A percentile compares a stretch with the other conserved stretches of the same genome.
phyloP scores from a whole-genome alignment of 2,113 vertebrate genomes.

The Periophthalmodon schlosseri region DNA sequence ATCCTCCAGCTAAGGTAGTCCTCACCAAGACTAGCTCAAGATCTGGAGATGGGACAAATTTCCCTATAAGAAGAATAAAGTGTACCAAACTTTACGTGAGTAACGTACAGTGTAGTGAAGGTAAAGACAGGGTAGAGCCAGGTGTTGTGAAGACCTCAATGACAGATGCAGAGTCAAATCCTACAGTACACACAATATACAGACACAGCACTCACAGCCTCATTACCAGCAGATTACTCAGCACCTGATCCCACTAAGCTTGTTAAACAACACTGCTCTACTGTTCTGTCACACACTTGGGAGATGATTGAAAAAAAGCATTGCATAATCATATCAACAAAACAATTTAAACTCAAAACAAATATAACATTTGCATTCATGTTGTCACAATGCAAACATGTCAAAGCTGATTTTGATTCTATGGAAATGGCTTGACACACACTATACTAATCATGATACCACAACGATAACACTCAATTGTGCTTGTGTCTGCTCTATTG shows the following conservation, averaged over 20 bases:
- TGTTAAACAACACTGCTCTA: slow-evolving; percentile 34
- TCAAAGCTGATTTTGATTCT: too few species aligned
- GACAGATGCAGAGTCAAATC: slow-evolving; percentile 14
- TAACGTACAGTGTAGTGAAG: too few species aligned
- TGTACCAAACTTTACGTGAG: too few species aligned
- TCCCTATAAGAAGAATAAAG: too few species aligned
- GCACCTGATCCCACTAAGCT: slow-evolving; percentile 49
- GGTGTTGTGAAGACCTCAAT: slow-evolving; percentile 9
- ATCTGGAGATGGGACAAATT: too few species aligned
- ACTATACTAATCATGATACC: neutral
- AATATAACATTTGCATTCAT: neutral
- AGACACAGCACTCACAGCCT: slow-evolving; percentile 27
- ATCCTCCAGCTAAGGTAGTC: too few species aligned
- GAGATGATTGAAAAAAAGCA: slow-evolving; percentile 29
- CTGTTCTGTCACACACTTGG: slow-evolving; percentile 14
- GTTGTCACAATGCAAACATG: neutral
- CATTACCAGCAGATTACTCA: slow-evolving; percentile 56
- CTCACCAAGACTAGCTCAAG: too few species aligned
- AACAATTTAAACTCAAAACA: neutral
- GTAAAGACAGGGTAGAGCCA: too few species aligned
- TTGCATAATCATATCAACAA: slow-evolving; percentile 11
- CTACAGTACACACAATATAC: slow-evolving; percentile 18
- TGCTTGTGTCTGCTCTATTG: too few species aligned
- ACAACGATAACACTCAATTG: too few species aligned
- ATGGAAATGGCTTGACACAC: neutral